Conservation (phyloP, 2,888 invertebrate genomes). For the Stenurella melanura region DNA sequence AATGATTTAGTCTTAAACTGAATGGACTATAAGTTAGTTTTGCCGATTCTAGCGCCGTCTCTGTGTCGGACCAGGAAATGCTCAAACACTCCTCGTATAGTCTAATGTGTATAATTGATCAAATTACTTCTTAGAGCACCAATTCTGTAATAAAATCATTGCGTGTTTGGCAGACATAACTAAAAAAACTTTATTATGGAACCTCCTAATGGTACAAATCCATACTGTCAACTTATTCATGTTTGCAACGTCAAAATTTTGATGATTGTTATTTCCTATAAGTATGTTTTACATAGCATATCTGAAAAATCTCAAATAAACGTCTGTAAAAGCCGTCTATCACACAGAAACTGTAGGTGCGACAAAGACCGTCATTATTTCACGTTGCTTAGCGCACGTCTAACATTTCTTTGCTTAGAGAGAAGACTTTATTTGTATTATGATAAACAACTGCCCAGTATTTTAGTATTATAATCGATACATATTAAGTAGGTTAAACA, state of each 20-base stretch:
- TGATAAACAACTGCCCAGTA: constrained; percentile 54
- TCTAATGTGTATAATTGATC: no score
- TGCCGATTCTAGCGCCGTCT: no score
- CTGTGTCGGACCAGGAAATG: neutral
- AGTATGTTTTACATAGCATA: no score
- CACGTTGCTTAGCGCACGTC: constrained; percentile 6
- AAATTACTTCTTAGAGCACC: neutral
- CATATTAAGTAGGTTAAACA: constrained; percentile 44
- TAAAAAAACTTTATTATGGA: no score
- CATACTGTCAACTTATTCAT: no score
- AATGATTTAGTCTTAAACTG: no score
- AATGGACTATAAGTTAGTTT: no score
- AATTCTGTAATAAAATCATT: neutral
- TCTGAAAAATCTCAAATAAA: no score
- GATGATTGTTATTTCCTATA: no score
- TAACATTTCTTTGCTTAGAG: constrained; percentile 27
- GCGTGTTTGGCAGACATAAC: no score
- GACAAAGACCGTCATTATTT: neutral
- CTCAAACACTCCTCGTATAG: neutral
- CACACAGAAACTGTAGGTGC: neutral
- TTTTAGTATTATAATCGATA: constrained; percentile 52
- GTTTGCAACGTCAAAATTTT: no score
- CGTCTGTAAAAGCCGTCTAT: neutral
- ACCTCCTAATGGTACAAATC: no score
- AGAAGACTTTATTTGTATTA: constrained; percentile 55